Percentiles rank a stretch among this genome's conserved stretches.
phyloP scores from a whole-genome alignment of 2,888 invertebrate species.

The Aethes cnicana region DNA sequence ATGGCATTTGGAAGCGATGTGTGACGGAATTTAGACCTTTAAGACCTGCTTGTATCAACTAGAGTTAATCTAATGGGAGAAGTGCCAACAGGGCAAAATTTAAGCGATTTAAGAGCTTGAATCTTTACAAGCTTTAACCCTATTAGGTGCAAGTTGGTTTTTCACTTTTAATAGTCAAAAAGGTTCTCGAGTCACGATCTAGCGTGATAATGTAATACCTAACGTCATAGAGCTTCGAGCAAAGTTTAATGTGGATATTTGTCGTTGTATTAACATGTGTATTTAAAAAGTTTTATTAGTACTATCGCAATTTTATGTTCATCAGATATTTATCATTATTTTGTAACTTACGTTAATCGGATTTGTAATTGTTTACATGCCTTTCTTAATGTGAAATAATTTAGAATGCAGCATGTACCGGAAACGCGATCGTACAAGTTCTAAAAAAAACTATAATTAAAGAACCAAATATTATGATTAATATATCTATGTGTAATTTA shows the following conservation, averaged over 20 bases:
- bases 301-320: constrained; percentile 13
- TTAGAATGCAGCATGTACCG: constrained; percentile 46
- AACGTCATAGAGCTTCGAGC: constrained; percentile 21
- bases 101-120: too few species aligned
- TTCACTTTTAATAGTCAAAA: too few species aligned
- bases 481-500: constrained; percentile 73
- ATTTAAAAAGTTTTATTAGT: constrained; percentile 18
- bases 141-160: too few species aligned
- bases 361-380: constrained; percentile 13
- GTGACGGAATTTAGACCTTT: too few species aligned
- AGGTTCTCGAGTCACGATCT: too few species aligned
- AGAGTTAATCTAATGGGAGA: too few species aligned
- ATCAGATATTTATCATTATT: constrained; percentile 4
- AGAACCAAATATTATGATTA: constrained; percentile 80
- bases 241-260: constrained; percentile 20
- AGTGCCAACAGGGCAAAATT: too few species aligned
- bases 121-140: too few species aligned
- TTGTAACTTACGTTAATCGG: constrained; percentile 8
- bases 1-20: constrained; percentile 45
- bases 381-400: constrained; percentile 7
- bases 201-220: too few species aligned
- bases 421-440: constrained; percentile 44
- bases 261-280: constrained; percentile 30
- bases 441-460: constrained; percentile 54
- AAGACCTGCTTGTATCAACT: too few species aligned